phyloP scores from a whole-genome alignment of 1,140 invertebrate genomes.

The Drosophila yakuba region DNA sequence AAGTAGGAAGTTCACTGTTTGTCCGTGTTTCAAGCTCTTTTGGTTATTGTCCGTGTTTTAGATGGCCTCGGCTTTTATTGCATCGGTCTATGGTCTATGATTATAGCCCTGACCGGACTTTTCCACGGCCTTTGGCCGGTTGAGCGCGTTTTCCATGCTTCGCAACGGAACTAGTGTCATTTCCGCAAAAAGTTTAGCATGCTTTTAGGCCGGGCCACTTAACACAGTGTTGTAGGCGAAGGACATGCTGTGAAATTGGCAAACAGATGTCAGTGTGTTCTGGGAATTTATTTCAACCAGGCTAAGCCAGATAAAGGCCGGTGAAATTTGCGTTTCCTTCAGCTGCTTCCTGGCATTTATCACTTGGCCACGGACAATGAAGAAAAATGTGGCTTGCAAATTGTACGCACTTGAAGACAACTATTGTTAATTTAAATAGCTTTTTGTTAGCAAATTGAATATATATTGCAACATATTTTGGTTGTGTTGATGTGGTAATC shows the following conservation, averaged over 20 bases:
- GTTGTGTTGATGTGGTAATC: too few species aligned
- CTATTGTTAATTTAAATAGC: background rate
- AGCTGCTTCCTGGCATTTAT: slow-evolving; percentile 37
- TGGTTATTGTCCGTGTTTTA: slow-evolving; percentile 36
- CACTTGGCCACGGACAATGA: slow-evolving; percentile 7
- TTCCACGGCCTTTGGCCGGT: slow-evolving; percentile 29
- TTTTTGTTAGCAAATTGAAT: too few species aligned
- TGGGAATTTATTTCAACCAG: slow-evolving; percentile 26
- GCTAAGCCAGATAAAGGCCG: slow-evolving; percentile 18
- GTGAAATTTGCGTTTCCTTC: slow-evolving; percentile 23
- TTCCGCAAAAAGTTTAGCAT: slow-evolving; percentile 77
- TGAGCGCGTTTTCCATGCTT: slow-evolving; percentile 42
- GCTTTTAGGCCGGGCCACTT: slow-evolving; percentile 75
- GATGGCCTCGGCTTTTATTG: slow-evolving; percentile 32
- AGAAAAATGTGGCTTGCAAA: background rate
- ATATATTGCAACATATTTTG: too few species aligned
- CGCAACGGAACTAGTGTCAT: slow-evolving; percentile 78
- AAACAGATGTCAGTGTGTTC: slow-evolving; percentile 53
- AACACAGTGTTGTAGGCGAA: slow-evolving; percentile 41
- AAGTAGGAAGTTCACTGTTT: slow-evolving; percentile 36
- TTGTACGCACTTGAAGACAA: background rate
- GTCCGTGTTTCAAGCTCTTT: slow-evolving; percentile 16
- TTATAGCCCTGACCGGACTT: slow-evolving; percentile 36
- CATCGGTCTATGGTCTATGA: slow-evolving; percentile 28
- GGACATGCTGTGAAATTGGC: slow-evolving; percentile 35